Conservation (phyloP, 1,140 invertebrate species). For the Mycetomoellerius zeteki region DNA sequence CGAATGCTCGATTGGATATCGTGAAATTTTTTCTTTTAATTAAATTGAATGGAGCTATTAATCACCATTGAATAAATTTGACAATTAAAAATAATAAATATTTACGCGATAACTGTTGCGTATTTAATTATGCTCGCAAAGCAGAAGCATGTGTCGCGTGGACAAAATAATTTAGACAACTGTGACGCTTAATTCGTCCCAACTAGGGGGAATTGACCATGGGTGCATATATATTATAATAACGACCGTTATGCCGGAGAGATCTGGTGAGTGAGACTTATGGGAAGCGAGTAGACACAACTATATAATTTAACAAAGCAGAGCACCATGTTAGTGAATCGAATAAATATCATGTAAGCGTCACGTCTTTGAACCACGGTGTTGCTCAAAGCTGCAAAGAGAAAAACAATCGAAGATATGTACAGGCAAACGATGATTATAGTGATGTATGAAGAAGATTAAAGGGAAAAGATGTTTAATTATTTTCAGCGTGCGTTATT, state of each 20-base stretch:
- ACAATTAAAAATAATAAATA: constrained; percentile 16
- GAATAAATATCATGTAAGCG: constrained; percentile 38
- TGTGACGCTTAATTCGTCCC: neutral
- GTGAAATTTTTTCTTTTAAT: constrained; percentile 1
- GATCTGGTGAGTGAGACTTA: neutral
- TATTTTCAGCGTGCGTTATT: constrained; percentile 19
- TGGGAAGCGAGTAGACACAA: neutral
- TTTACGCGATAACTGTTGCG: neutral
- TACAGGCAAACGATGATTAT: constrained; percentile 25
- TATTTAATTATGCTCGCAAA: neutral
- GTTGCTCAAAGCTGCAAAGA: constrained; percentile 23
- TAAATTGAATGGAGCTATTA: neutral
- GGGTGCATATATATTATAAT: constrained; percentile 27
- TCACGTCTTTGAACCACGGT: constrained; percentile 7
- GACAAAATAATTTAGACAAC: constrained; percentile 10
- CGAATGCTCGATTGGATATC: neutral
- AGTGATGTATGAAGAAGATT: constrained; percentile 12
- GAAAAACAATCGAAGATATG: constrained; percentile 11
- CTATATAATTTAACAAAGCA: constrained; percentile 57
- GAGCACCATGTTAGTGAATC: constrained; percentile 6
- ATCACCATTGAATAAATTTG: neutral
- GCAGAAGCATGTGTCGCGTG: neutral
- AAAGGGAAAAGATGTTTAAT: constrained; percentile 30
- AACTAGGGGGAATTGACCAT: constrained; percentile 17
- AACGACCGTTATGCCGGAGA: neutral